These are phyloP conservation scores for Orycteropus afer DNA, from an alignment of 2,113 vertebrate genomes.

Conservation along the genomic window DNA sequence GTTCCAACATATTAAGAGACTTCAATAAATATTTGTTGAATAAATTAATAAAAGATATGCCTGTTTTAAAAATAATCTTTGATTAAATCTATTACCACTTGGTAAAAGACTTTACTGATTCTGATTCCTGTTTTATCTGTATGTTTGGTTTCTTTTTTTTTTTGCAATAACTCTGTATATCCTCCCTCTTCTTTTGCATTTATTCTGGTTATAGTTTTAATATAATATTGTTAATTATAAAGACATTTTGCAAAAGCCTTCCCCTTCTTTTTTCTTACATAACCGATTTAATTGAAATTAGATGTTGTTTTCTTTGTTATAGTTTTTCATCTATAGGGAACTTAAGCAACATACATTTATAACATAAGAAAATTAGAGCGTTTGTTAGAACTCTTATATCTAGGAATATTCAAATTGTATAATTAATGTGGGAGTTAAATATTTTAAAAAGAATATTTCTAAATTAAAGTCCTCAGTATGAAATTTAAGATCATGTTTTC, in stretches of 20 bases:
- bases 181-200: background rate
- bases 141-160: background rate
- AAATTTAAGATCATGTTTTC: background rate
- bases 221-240: background rate
- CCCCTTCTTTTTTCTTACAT: background rate
- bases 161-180: background rate
- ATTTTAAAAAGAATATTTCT: slow-evolving; percentile 9
- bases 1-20: background rate
- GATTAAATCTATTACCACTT: background rate
- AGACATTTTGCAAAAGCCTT: background rate
- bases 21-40: background rate
- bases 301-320: background rate
- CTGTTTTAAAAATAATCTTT: background rate
- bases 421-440: background rate
- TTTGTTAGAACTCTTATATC: background rate
- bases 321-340: background rate
- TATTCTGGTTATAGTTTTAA: background rate
- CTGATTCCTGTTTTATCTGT: background rate
- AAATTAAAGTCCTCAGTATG: slow-evolving; percentile 16
- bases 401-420: background rate
- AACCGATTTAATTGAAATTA: background rate
- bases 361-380: slow-evolving; percentile 4
- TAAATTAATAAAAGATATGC: background rate
- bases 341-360: background rate
- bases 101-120: background rate